These are phyloP conservation scores for Cephus rjabovi DNA, from an alignment of 2,888 invertebrate species.

Conservation along the genomic window DNA sequence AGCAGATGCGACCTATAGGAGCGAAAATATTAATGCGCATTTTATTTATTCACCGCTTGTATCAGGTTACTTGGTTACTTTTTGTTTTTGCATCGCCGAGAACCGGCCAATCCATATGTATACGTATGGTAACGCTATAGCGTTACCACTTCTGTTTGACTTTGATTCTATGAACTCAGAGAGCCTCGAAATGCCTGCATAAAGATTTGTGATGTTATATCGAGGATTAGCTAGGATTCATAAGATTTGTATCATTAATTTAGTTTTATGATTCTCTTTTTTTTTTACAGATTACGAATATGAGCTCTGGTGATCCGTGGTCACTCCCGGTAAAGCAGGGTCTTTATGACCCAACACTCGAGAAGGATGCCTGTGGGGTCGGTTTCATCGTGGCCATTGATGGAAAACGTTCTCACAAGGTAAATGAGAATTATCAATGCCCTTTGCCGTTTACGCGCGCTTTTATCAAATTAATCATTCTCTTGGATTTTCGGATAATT, in stretches of 20 bases:
- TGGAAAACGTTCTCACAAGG: slow-evolving; percentile 92
- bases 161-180: slow-evolving; percentile 15
- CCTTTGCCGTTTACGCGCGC: background rate
- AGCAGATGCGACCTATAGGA: background rate
- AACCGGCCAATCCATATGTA: background rate
- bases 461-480: background rate
- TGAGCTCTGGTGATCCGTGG: slow-evolving; percentile 77
- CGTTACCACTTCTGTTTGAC: background rate
- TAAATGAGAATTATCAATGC: slow-evolving; percentile 54
- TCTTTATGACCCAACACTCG: slow-evolving; percentile 95
- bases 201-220: background rate
- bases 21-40: background rate
- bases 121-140: background rate
- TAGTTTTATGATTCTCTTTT: slow-evolving; percentile 23
- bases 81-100: background rate
- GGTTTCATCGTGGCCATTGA: slow-evolving; percentile 99
- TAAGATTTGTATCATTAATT: background rate
- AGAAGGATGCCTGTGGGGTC: slow-evolving; percentile 98
- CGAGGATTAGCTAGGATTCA: background rate
- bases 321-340: slow-evolving; percentile 88
- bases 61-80: background rate
- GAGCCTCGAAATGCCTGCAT: background rate
- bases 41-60: background rate
- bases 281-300: slow-evolving; percentile 58
- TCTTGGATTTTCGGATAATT: background rate